phyloP scores from a whole-genome alignment of 2,888 invertebrate species.

The Brachylomia viminalis region DNA sequence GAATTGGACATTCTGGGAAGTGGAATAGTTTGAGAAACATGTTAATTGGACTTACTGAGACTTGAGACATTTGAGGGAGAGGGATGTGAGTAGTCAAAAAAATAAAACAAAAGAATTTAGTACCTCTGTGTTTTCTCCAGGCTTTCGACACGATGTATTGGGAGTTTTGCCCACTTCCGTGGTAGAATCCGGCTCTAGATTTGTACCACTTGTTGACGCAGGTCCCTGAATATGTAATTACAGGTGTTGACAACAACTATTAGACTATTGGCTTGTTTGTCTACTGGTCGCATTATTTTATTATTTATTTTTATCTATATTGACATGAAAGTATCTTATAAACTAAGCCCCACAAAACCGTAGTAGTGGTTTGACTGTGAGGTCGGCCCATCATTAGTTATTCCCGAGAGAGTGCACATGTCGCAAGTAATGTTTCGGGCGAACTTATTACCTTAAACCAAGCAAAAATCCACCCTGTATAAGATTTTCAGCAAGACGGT shows the following conservation, averaged over 20 bases:
- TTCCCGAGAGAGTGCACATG: too few relatives aligned
- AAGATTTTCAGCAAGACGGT: neutral
- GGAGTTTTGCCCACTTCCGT: conserved; percentile 70
- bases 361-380: too few relatives aligned
- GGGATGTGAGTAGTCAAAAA: neutral
- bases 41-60: neutral
- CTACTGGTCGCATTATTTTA: neutral
- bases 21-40: neutral
- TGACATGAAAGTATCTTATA: too few relatives aligned
- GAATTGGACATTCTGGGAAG: neutral
- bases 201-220: conserved; percentile 52
- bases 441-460: too few relatives aligned
- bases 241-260: neutral
- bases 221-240: conserved; percentile 55
- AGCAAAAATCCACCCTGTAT: neutral
- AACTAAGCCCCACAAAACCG: too few relatives aligned
- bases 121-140: conserved; percentile 45
- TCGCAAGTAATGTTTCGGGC: too few relatives aligned
- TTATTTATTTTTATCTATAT: too few relatives aligned
- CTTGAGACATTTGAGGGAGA: neutral
- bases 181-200: conserved; percentile 82
- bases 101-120: neutral
- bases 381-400: too few relatives aligned
- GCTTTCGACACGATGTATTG: conserved; percentile 5
- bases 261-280: neutral